These are phyloP conservation scores for Agonopterix subpropinquella DNA, from an alignment of 2,888 invertebrate species.

Conservation along the genomic window DNA sequence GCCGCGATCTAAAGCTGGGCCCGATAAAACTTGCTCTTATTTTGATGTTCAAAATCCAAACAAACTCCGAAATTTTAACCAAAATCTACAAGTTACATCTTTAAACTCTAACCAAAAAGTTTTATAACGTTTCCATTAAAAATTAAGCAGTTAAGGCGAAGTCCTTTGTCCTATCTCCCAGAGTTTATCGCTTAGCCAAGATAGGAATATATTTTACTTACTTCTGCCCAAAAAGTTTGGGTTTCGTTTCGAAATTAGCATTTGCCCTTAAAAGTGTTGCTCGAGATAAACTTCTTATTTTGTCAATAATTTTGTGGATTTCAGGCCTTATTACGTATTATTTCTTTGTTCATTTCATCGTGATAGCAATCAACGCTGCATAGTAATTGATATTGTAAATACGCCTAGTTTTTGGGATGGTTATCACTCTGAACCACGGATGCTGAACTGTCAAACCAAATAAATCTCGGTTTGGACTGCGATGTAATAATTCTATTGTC, in stretches of 20 bases:
- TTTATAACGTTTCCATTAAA: constrained; percentile 15
- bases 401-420: too few relatives aligned
- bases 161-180: constrained; percentile 14
- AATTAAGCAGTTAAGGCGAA: constrained; percentile 23
- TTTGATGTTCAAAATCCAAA: too few relatives aligned
- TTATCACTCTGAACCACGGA: too few relatives aligned
- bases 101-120: constrained; percentile 4
- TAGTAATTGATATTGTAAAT: too few relatives aligned
- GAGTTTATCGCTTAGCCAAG: constrained; percentile 20
- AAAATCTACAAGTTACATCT: too few relatives aligned
- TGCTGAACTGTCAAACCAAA: too few relatives aligned
- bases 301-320: constrained; percentile 20
- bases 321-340: constrained; percentile 1
- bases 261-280: constrained; percentile 17
- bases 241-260: constrained; percentile 21
- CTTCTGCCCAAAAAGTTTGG: constrained; percentile 24
- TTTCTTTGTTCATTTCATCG: neutral
- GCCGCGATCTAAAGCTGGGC: too few relatives aligned
- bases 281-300: constrained; percentile 23
- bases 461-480: too few relatives aligned
- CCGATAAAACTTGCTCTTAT: too few relatives aligned
- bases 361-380: neutral
- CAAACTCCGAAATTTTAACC: too few relatives aligned
- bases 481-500: too few relatives aligned
- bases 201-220: constrained; percentile 26